A percentile compares a stretch with the other conserved stretches of the same genome.
phyloP scores from a whole-genome alignment of 2,888 invertebrate genomes.

The Cyclophora punctaria region DNA sequence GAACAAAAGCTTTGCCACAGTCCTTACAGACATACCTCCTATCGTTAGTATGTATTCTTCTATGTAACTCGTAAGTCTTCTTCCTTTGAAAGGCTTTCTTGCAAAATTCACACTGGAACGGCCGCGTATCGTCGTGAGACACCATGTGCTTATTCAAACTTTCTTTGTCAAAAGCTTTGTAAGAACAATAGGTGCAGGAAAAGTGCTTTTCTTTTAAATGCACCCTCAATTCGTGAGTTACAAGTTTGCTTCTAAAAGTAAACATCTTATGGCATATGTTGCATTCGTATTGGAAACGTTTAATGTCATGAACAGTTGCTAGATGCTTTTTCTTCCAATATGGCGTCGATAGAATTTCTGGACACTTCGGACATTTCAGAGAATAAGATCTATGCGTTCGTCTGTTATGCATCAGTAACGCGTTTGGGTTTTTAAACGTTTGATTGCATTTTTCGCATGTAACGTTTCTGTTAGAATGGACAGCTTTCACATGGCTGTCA shows the following conservation, averaged over 20 bases:
- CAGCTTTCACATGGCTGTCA: slow-evolving; percentile 37
- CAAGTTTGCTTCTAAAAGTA: slow-evolving; percentile 36
- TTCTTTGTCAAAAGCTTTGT: slow-evolving; percentile 53
- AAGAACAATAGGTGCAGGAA: slow-evolving; percentile 52
- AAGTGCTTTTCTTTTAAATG: slow-evolving; percentile 51
- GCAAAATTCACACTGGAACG: slow-evolving; percentile 72
- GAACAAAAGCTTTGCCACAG: slow-evolving; percentile 74
- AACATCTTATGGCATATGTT: slow-evolving; percentile 45
- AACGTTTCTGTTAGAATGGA: slow-evolving; percentile 27
- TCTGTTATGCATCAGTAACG: slow-evolving; percentile 26
- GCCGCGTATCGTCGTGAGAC: slow-evolving; percentile 71
- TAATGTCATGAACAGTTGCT: slow-evolving; percentile 47
- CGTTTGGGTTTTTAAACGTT: slow-evolving; percentile 27
- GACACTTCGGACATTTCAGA: slow-evolving; percentile 49
- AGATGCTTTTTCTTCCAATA: slow-evolving; percentile 51
- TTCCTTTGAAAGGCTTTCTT: slow-evolving; percentile 75
- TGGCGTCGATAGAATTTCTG: slow-evolving; percentile 37
- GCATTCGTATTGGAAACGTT: slow-evolving; percentile 45
- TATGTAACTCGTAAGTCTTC: slow-evolving; percentile 70
- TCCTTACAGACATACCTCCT: slow-evolving; percentile 58
- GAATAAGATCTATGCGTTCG: slow-evolving; percentile 15
- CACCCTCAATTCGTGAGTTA: slow-evolving; percentile 43
- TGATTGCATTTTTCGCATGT: slow-evolving; percentile 32
- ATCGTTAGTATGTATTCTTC: slow-evolving; percentile 73
- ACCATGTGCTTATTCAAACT: slow-evolving; percentile 71